Conservation (phyloP, 2,113 vertebrate genomes). For the Neogale vison region DNA sequence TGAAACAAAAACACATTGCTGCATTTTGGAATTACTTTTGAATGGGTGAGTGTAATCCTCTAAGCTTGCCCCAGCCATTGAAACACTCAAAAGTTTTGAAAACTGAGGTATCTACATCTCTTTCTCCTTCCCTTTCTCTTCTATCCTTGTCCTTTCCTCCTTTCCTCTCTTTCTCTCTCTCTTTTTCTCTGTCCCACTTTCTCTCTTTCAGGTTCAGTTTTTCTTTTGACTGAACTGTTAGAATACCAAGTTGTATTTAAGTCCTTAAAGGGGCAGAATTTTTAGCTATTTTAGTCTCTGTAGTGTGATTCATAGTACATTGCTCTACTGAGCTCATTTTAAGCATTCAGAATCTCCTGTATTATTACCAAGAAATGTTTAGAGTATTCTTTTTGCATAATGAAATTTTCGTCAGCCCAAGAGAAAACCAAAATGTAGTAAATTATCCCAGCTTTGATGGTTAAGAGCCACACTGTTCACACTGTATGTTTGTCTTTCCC, state of each 20-base stretch:
- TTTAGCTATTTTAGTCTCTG: not conserved
- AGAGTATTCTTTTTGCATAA: constrained; percentile 41
- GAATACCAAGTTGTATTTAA: not conserved
- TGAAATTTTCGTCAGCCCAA: constrained; percentile 2
- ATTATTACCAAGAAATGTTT: constrained; percentile 36
- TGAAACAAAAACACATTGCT: constrained; percentile 36
- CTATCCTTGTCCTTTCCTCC: not conserved
- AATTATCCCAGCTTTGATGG: constrained; percentile 13
- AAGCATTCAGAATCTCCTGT: constrained; percentile 34
- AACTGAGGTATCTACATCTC: not conserved
- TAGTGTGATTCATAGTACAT: not conserved
- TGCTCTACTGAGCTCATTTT: not conserved
- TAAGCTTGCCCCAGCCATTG: not conserved
- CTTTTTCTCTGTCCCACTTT: not conserved
- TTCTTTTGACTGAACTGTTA: constrained; percentile 38
- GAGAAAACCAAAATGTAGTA: not conserved
- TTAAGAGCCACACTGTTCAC: not conserved
- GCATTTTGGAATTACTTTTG: constrained; percentile 39
- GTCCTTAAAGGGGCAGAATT: not conserved
- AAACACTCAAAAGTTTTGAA: constrained; percentile 7
- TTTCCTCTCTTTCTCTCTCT: not conserved
- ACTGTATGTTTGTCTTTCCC: constrained; percentile 23
- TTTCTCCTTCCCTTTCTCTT: not conserved
- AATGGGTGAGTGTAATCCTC: not conserved
- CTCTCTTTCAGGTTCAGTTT: not conserved